Evolutionary conservation across 2,797 vertebrate genomes (phyloP), one percentile per base, ranked within the genome.

Genomic region (Leptatherina wallacei): DNA sequence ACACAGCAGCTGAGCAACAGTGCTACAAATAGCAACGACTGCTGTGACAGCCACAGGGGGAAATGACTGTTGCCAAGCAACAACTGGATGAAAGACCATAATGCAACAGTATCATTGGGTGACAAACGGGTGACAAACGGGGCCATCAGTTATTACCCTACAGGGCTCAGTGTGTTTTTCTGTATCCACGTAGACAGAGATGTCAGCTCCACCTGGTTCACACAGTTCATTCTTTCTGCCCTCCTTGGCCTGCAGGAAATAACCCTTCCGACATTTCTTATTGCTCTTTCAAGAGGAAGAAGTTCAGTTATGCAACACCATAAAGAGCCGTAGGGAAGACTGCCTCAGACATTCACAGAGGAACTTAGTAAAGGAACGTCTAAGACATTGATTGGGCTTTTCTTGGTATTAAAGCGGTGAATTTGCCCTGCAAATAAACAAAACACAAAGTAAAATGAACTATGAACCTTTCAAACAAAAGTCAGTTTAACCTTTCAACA

Each of bases 31-130:
- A 93, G 86, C 65, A 92, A 87, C 88, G 80, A 73, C 81, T 87
- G 88, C 85, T 89, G 83, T 92, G 90, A 92, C 87, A 69, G 90
- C 87, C 64, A 72, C 77, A 42, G 69, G 68, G 42, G 84, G 83
- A 86, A 90, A 84, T 52, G 71, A 72, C 71, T 49, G 92, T 92
- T 93, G 86, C 93, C 84, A 80, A 78, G 93, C 90, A 88, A 94
- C 91, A 67, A 60, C 70, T 74, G 51, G 89, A 90, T 75, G 38
- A 79, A 49, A 66, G 63, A 67, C 77, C 61, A 73, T 81, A 80
- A 85, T 71, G 78, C 76, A 77, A 84, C 83, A 72, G 59, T 36
- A 76, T 64, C 78, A 77, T 62, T 73, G 60, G 75, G 83, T 77
- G 85, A 90, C 80, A 83, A 88, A 86, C 51, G 65, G 52, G 63